phyloP scores from a whole-genome alignment of 2,113 vertebrate genomes.

The Athene cunicularia region DNA sequence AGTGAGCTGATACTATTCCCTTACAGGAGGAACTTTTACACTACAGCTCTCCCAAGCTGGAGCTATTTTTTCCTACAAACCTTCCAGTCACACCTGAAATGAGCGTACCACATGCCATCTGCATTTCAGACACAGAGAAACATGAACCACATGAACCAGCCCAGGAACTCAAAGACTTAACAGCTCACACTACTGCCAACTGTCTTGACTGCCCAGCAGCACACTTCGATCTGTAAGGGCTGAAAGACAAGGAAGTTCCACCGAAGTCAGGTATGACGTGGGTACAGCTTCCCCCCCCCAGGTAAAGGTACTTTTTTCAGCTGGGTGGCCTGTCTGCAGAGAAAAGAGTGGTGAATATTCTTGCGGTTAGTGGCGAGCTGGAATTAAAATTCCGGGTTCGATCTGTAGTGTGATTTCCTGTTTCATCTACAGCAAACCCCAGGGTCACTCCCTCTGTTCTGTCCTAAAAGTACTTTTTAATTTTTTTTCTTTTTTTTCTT shows the following conservation, averaged over 20 bases:
- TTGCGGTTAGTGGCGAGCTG: not conserved
- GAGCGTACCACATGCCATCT: not conserved
- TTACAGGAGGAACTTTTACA: not conserved
- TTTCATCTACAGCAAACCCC: not conserved
- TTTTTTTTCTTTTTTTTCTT: not conserved
- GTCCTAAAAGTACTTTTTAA: not conserved
- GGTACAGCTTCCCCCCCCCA: not conserved
- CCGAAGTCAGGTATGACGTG: accelerated
- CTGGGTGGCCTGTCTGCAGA: not conserved
- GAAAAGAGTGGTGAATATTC: not conserved
- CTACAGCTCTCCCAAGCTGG: not conserved
- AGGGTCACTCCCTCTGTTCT: not conserved
- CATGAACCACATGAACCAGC: not conserved
- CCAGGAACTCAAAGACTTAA: not conserved
- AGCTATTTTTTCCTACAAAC: not conserved
- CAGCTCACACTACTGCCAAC: not conserved
- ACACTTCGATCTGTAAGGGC: not conserved
- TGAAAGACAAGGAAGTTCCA: not conserved
- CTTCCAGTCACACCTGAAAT: not conserved
- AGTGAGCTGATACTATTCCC: not conserved
- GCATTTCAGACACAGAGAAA: not conserved
- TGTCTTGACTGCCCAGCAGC: not conserved
- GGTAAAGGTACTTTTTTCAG: not conserved
- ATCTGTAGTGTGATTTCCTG: constrained; percentile 17
- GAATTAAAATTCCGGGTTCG: not conserved